phyloP scores from a whole-genome alignment of 2,888 invertebrate species.

The Idaea aversata region DNA sequence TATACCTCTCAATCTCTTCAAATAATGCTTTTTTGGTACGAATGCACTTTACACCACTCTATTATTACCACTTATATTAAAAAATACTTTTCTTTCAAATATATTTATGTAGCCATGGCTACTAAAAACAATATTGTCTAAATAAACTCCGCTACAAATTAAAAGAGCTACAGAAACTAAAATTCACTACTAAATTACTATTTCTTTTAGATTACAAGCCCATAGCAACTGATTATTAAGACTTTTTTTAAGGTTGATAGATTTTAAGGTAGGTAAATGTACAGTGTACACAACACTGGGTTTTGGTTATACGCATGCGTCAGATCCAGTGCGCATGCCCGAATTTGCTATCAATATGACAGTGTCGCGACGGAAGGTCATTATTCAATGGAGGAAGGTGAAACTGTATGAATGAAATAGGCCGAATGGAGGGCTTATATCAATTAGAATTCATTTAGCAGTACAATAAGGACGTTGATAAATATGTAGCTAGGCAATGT shows the following conservation, averaged over 20 bases:
- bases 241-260: slow-evolving; percentile 63
- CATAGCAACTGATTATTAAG: slow-evolving; percentile 42
- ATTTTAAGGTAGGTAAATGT: slow-evolving; percentile 51
- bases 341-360: slow-evolving; percentile 67
- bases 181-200: slow-evolving; percentile 35
- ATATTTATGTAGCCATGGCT: slow-evolving; percentile 9
- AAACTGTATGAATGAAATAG: slow-evolving; percentile 61
- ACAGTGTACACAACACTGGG: slow-evolving; percentile 58
- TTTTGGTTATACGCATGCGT: slow-evolving; percentile 44
- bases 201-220: slow-evolving; percentile 31
- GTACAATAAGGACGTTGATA: not conserved
- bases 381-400: slow-evolving; percentile 63
- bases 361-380: slow-evolving; percentile 51
- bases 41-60: slow-evolving; percentile 17
- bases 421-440: slow-evolving; percentile 27
- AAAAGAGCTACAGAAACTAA: slow-evolving; percentile 35
- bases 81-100: slow-evolving; percentile 7
- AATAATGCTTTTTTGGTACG: slow-evolving; percentile 24
- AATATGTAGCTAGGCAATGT: not conserved
- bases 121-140: slow-evolving; percentile 21
- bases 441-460: slow-evolving; percentile 16
- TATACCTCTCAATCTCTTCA: slow-evolving; percentile 42
- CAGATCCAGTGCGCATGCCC: slow-evolving; percentile 52
- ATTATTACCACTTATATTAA: not conserved
- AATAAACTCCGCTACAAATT: slow-evolving; percentile 19